Evolutionary conservation across 2,797 vertebrate species (phyloP), one percentile per base, ranked within the genome.

Genomic region (Garrulus glandarius): DNA sequence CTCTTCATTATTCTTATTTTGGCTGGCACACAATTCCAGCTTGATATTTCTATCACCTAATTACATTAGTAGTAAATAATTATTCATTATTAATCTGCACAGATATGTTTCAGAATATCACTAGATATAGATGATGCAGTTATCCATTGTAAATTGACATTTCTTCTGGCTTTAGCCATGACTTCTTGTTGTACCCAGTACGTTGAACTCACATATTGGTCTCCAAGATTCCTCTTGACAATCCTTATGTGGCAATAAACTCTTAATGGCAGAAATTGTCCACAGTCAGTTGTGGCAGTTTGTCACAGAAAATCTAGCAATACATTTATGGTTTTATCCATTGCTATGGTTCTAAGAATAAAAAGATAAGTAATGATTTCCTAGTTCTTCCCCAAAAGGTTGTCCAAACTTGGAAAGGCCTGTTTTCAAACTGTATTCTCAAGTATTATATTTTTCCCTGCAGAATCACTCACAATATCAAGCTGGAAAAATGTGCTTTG

Each of bases 231-330:
- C 13, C 9, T 47, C 46, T 22, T 79, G 36, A 47, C 24, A 71
- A 39, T 37, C 24, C 1, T 0, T 6, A 9, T 9, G 9, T 1
- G 1, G 27, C 68, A 88, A 71, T 30, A 5, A 75, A 29, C 6
- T 59, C 30, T 22, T 63, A 18, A 49, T 19, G 17, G 12, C 13
- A 23, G 17, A 77, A 86, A 37, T 39, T 30, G 8, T 72, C 43
- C 41, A 10, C 4, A 50, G 56, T 44, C 34, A 24, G 14, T 60
- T 56, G 26, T 53, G 36, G 34, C 43, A 32, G 6, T 53, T 87
- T 87, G 24, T 8, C 41, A 49, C 23, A 71, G 46, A 76, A 89
- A 76, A 80, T 60, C 37, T 47, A 77, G 6, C 27, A 68, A 32
- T 37, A 9, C 2, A 43, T 69, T 60, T 65, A 34, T 21, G 15